These are phyloP conservation scores for Blastomussa wellsi DNA, from an alignment of 92 coral and sea anemone species.

Conservation along the genomic window DNA sequence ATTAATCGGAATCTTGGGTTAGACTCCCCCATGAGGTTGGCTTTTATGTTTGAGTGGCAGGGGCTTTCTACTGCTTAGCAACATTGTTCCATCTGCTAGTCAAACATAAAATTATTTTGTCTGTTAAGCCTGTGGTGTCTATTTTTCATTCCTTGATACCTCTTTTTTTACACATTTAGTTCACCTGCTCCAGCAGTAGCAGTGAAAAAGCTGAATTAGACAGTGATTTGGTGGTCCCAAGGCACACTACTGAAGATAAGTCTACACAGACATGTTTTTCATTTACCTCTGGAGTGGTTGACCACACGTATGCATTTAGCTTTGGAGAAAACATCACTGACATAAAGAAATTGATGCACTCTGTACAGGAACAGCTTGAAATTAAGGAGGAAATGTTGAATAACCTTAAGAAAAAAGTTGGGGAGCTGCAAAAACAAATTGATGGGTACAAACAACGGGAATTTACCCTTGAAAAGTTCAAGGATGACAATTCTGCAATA, in stretches of 20 bases:
- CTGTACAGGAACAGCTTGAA: conserved; percentile 54
- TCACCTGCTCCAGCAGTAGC: conserved; percentile 40
- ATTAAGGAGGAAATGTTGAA: conserved; percentile 54
- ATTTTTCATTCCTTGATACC: conserved; percentile 26
- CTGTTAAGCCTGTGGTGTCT: conserved; percentile 19
- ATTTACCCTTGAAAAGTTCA: conserved; percentile 51
- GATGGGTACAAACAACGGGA: conserved; percentile 27
- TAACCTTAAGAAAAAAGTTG: conserved; percentile 47
- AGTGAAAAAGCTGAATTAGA: conserved; percentile 26
- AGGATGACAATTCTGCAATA: conserved; percentile 48
- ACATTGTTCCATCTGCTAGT: conserved; percentile 27
- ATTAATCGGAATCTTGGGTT: conserved; percentile 24
- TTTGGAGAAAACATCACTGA: conserved; percentile 25
- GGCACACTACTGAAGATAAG: conserved; percentile 45
- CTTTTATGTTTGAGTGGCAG: conserved; percentile 39
- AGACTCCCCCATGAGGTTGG: conserved; percentile 36
- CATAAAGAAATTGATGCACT: conserved; percentile 34
- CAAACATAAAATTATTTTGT: conserved; percentile 25
- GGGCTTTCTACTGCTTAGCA: conserved; percentile 20
- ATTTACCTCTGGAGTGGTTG: conserved; percentile 44
- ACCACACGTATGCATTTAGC: conserved; percentile 59
- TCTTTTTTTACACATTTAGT: conserved; percentile 27
- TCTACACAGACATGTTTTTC: conserved; percentile 54
- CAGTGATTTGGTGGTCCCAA: conserved; percentile 21
- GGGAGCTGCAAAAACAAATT: conserved; percentile 41